Conservation (phyloP, 2,113 vertebrate species). For the Sorex fumeus region DNA sequence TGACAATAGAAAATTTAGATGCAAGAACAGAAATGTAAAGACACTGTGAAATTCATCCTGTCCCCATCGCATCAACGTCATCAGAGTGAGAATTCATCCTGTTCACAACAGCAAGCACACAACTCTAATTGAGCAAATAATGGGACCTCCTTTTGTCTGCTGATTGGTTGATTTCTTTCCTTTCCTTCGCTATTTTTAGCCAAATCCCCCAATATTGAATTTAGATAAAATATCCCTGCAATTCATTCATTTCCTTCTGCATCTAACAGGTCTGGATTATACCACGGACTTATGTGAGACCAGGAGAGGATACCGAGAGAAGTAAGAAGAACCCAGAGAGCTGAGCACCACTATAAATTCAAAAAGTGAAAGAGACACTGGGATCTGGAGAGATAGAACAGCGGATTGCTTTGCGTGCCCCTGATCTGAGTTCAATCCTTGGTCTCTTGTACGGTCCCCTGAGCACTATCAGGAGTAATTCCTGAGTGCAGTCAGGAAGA, state of each 20-base stretch:
- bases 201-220: background rate
- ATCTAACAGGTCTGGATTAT: background rate
- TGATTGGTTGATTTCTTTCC: background rate
- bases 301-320: background rate
- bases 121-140: no score
- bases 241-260: no score
- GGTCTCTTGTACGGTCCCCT: no score
- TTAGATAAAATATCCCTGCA: background rate
- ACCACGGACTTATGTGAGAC: background rate
- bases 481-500: no score
- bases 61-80: background rate
- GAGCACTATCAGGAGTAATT: no score
- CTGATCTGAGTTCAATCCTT: no score
- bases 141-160: background rate
- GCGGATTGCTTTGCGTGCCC: no score
- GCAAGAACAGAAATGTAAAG: background rate
- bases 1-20: background rate
- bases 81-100: background rate
- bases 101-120: background rate
- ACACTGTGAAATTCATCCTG: fast-evolving
- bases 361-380: background rate
- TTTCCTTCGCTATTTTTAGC: background rate
- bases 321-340: background rate
- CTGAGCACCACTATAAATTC: background rate
- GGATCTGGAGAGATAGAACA: no score